These are phyloP conservation scores for Mesoclemmys tuberculata DNA, from an alignment of 2,113 vertebrate species.

Conservation along the genomic window DNA sequence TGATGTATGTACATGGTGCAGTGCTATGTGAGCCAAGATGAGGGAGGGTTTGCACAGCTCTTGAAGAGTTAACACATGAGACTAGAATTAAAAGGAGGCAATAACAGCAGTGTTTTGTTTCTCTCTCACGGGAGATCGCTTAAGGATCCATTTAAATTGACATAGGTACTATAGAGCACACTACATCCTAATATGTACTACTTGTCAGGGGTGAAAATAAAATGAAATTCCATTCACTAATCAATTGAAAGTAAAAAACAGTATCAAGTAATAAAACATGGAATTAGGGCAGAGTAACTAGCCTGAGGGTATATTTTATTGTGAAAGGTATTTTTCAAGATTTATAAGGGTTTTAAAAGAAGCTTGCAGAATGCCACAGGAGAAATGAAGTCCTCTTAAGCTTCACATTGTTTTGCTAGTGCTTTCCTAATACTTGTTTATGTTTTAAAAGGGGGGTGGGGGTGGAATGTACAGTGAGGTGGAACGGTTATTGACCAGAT, in stretches of 20 bases:
- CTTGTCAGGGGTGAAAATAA: slow-evolving; percentile 19
- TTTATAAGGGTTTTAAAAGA: slow-evolving; percentile 65
- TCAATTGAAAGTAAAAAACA: slow-evolving; percentile 56
- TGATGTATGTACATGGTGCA: fast-evolving
- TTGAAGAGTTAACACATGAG: slow-evolving; percentile 37
- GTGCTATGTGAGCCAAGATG: not conserved
- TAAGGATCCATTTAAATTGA: not conserved
- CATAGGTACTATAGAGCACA: not conserved
- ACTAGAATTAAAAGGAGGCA: slow-evolving; percentile 38
- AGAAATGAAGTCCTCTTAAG: slow-evolving; percentile 61
- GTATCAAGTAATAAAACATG: slow-evolving; percentile 61
- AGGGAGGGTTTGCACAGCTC: not conserved
- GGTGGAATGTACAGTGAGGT: slow-evolving; percentile 68
- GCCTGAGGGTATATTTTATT: slow-evolving; percentile 50
- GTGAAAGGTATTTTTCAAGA: slow-evolving; percentile 69
- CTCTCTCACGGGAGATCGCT: slow-evolving; percentile 26
- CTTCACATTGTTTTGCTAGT: slow-evolving; percentile 61
- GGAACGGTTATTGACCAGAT: slow-evolving; percentile 85
- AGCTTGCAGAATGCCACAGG: slow-evolving; percentile 41
- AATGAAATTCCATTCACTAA: slow-evolving; percentile 58
- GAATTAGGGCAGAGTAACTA: slow-evolving; percentile 71
- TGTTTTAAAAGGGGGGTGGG: slow-evolving; percentile 55
- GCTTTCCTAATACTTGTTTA: slow-evolving; percentile 75
- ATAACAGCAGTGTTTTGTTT: slow-evolving; percentile 53
- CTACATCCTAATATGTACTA: not conserved